Evolutionary conservation across 2,797 vertebrate genomes (phyloP).

Genomic region (Amniataba percoides): DNA sequence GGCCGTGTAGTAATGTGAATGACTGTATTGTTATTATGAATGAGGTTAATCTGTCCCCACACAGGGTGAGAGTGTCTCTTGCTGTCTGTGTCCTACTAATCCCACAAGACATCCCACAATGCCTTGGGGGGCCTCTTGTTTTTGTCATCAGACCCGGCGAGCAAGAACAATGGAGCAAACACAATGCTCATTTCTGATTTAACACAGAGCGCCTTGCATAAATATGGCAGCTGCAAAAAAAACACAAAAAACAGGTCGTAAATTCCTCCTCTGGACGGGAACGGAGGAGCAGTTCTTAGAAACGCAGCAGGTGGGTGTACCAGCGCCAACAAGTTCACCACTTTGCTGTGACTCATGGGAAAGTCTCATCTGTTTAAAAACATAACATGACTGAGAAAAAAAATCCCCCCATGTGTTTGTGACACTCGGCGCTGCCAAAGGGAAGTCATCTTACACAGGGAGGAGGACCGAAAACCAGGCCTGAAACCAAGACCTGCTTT

Average conservation of each 20-base stretch:
- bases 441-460: neutral
- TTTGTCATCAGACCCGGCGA: slow-evolving; percentile 10
- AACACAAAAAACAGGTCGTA: slow-evolving; percentile 11
- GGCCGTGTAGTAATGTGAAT: slow-evolving; percentile 35
- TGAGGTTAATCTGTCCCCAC: slow-evolving; percentile 46
- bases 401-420: slow-evolving; percentile 50
- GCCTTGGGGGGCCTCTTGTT: slow-evolving; percentile 28
- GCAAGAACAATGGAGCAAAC: slow-evolving; percentile 51
- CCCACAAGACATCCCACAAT: slow-evolving; percentile 42
- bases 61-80: neutral
- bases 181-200: slow-evolving; percentile 22
- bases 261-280: neutral
- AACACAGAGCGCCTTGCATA: slow-evolving; percentile 17
- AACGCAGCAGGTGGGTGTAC: slow-evolving; percentile 14
- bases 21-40: slow-evolving; percentile 38
- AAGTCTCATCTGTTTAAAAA: slow-evolving; percentile 57
- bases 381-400: slow-evolving; percentile 51
- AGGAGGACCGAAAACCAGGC: slow-evolving; percentile 30
- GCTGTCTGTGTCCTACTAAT: slow-evolving; percentile 34
- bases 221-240: neutral
- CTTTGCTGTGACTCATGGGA: slow-evolving; percentile 72
- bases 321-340: slow-evolving; percentile 11
- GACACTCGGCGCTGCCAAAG: slow-evolving; percentile 22
- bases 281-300: slow-evolving; percentile 49
- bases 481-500: slow-evolving; percentile 46